Base-by-base conservation (phyloP, 2,888 invertebrate genomes). In the Palloptera scutellata region DNA sequence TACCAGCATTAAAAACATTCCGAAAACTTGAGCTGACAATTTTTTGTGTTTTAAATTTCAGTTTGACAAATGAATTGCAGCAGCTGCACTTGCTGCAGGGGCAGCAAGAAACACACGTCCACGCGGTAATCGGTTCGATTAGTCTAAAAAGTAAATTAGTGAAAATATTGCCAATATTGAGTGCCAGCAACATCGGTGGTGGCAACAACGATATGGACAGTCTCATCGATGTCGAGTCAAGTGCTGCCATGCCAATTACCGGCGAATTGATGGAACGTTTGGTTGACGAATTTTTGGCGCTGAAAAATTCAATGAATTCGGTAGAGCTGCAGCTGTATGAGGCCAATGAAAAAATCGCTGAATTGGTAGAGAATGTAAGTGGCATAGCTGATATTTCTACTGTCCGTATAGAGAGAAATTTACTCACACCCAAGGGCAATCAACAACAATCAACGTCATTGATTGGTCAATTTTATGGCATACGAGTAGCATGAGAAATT, bases 281-380 rank as follows among this genome's bases (percentile, higher is more conserved):
- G 12, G 78, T 84, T 0, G 78, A 78, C 10, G 84, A 84, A 68
- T 84, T 84, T 69, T 70, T 83, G 10, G 73, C 79, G 5, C 72
- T 84, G 8, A 84, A 83, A 66, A 76, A 79, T 43, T 74, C 78
- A 19, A 77, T 83, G 67, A 83, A 79, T 63, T 72, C 78, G 1
- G 82, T 83, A 12, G 85, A 85, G 62, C 71, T 85, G 48, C 85
- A 85, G 69, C 73, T 85, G 42, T 85, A 85, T 68, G 85, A 85
- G 70, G 85, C 85, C 15, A 85, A 85, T 70, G 85, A 85, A 71
- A 85, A 85, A 76, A 84, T 84, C 65, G 76, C 85, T 0, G 85
- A 85, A 68, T 75, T 85, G 1, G 72, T 84, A 63, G 85, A 85
- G 72, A 83, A 83, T 70, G 85, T 85, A 73, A 78, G 77, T 68